Base-by-base conservation (phyloP, 2,888 invertebrate species). In the Odontothrips loti region DNA sequence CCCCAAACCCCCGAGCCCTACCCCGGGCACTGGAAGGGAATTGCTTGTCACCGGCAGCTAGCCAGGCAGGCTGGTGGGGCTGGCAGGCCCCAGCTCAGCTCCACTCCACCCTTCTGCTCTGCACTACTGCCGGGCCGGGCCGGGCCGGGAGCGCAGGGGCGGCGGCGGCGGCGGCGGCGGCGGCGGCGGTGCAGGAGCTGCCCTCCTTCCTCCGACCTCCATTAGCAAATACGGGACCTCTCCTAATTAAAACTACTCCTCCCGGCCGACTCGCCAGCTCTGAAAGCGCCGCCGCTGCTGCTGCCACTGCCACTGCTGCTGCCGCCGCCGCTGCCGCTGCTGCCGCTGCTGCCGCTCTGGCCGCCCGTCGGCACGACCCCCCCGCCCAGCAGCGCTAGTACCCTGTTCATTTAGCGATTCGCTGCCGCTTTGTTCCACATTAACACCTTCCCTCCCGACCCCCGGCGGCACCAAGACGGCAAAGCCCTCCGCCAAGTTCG, bases 241-340 rank as follows among this genome's bases (percentile, higher is more conserved):
- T 75, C 27, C 68, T 75, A 75, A 75, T 75, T 75, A 75, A 75
- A 75, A 75, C 68, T 75, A 75, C 68, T 75, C 68, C 68, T 75
- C 68, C 68, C 23, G 68, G 68, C 23, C 34, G 34, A 43, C 34
- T 43, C 34, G 34, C 34, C 34, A 6, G 34, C 34, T 43, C 34
- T 43, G 34, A 43, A 6, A 43, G 34, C 34, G 34, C 34, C 34
- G 34, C 34, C 34, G 34, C 34, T 43, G 34, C 34, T 6, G 34
- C 34, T 6, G 34, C 34, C 6, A 2, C 34, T 2, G 3, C 34
- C 6, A 2, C 34, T 4, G 34, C 34, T 4, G 34, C 34, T 4
- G 34, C 34, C 34, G 2, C 34, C 34, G 34, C 2, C 34, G 2
- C 34, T 43, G 3, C 34, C 34, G 34, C 34, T 6, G 34, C 34